Percentiles rank a stretch among this genome's conserved stretches.
phyloP scores from a whole-genome alignment of 2,888 invertebrate species.

The Anagyrus pseudococci region DNA sequence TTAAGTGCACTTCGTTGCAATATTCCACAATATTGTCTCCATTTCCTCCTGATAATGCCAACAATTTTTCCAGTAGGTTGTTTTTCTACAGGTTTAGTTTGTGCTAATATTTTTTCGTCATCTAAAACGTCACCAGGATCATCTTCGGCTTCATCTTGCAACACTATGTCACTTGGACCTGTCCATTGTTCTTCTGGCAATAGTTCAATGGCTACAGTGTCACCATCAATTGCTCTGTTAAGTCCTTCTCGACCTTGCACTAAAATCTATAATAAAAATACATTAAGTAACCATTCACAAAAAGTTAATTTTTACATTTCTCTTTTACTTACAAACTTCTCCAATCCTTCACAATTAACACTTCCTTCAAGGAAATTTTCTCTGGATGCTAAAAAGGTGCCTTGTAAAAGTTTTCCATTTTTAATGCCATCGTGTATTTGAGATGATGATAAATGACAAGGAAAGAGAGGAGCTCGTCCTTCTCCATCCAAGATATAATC shows the following conservation, averaged over 20 bases:
- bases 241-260: constrained; percentile 85
- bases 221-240: constrained; percentile 95
- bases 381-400: constrained; percentile 83
- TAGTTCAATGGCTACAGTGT: constrained; percentile 89
- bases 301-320: constrained; percentile 10
- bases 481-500: constrained; percentile 68
- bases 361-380: constrained; percentile 95
- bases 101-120: constrained; percentile 64
- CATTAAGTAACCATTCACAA: constrained; percentile 3
- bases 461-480: constrained; percentile 75
- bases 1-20: constrained; percentile 78
- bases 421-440: constrained; percentile 84
- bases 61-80: constrained; percentile 78
- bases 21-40: constrained; percentile 98
- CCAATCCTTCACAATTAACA: constrained; percentile 80
- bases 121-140: constrained; percentile 74
- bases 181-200: constrained; percentile 91
- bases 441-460: constrained; percentile 81
- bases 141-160: constrained; percentile 75
- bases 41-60: constrained; percentile 95
- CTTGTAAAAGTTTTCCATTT: constrained; percentile 77
- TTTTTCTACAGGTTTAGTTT: constrained; percentile 49
- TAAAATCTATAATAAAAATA: constrained; percentile 55
- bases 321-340: constrained; percentile 73
- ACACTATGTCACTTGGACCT: constrained; percentile 83